Conservation (phyloP, 2,113 vertebrate species). For the Pluvialis apricaria region DNA sequence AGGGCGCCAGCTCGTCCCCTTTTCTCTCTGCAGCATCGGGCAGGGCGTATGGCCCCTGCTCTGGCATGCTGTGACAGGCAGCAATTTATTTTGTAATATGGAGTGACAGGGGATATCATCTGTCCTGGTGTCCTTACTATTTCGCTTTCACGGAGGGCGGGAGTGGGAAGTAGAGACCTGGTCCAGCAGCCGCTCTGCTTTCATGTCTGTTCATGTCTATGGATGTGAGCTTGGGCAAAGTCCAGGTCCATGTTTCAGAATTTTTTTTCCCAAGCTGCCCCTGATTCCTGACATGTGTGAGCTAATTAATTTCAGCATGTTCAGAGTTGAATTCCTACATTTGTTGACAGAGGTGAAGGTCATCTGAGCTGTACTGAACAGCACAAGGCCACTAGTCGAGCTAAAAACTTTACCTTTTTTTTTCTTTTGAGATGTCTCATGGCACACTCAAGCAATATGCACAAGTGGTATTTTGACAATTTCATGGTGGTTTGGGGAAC, state of each 20-base stretch:
- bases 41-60: neutral
- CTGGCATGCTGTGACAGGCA: neutral
- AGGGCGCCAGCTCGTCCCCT: rapidly evolving
- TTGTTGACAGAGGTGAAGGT: neutral
- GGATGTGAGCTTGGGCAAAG: neutral
- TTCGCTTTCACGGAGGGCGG: neutral
- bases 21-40: neutral
- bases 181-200: neutral
- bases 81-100: neutral
- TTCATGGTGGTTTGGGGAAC: neutral
- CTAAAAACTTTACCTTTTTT: neutral
- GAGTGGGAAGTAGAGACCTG: neutral
- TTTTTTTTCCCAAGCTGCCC: neutral
- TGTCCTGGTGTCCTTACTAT: neutral
- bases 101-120: neutral
- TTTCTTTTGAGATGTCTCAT: neutral
- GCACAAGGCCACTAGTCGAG: neutral
- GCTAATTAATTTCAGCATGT: neutral
- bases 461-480: neutral
- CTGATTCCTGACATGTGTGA: neutral
- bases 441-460: neutral
- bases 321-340: neutral
- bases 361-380: neutral
- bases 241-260: neutral
- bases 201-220: neutral